Evolutionary conservation across 2,113 vertebrate species (phyloP).

Genomic region (Morone chrysops): DNA sequence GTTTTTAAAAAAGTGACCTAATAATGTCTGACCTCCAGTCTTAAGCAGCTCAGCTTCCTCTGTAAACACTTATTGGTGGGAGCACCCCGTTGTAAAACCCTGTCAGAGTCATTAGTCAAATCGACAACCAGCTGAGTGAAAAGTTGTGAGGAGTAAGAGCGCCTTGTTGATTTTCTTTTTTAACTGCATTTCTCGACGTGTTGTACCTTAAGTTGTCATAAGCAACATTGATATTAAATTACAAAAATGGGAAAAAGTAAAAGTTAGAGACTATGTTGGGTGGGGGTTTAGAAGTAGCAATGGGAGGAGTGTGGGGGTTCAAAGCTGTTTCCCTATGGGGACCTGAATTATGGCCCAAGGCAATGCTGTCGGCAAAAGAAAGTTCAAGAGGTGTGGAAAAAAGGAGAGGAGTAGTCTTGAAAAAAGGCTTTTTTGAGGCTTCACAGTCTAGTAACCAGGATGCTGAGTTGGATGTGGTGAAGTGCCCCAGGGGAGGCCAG

Average conservation of each 20-base stretch:
- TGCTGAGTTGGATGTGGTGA: constrained; percentile 68
- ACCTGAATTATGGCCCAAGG: constrained; percentile 76
- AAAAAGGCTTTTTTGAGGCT: constrained; percentile 61
- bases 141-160: background rate
- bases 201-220: constrained; percentile 27
- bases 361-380: constrained; percentile 73
- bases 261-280: constrained; percentile 28
- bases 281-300: constrained; percentile 27
- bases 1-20: constrained; percentile 20
- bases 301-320: constrained; percentile 46
- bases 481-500: constrained; percentile 67
- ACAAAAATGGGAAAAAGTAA: constrained; percentile 30
- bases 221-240: constrained; percentile 55
- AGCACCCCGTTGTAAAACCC: constrained; percentile 6
- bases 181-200: background rate
- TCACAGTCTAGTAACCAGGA: constrained; percentile 63
- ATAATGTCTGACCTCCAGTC: constrained; percentile 33
- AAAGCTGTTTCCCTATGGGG: constrained; percentile 66
- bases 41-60: constrained; percentile 34
- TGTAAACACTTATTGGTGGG: constrained; percentile 29
- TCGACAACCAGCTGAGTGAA: constrained; percentile 21
- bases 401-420: constrained; percentile 46
- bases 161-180: background rate
- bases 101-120: constrained; percentile 58
- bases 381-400: constrained; percentile 77